phyloP scores from a whole-genome alignment of 1,140 invertebrate genomes.

The Wiebesia pumilae region DNA sequence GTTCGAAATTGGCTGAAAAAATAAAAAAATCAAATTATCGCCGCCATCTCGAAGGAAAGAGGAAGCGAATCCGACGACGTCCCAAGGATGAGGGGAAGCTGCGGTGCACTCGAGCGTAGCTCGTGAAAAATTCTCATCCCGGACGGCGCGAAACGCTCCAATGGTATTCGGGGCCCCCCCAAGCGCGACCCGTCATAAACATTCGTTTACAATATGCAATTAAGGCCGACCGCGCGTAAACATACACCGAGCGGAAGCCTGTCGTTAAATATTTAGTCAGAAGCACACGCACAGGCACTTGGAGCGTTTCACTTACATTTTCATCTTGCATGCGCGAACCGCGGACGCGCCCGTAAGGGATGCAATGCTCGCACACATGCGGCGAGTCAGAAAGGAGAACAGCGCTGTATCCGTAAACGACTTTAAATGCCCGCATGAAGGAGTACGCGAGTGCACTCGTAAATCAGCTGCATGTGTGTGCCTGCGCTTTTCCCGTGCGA shows the following conservation, averaged over 20 bases:
- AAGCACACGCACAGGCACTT: background rate
- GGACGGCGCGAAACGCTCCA: background rate
- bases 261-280: conserved; percentile 51
- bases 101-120: background rate
- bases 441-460: background rate
- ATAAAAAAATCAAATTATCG: background rate
- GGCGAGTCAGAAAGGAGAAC: background rate
- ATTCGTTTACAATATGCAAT: conserved; percentile 43
- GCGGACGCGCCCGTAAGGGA: no score
- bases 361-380: no score
- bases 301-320: background rate
- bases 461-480: conserved; percentile 6
- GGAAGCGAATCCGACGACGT: background rate
- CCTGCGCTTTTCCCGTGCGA: no score
- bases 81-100: background rate
- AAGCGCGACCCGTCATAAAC: background rate
- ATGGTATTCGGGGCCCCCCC: background rate
- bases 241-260: conserved; percentile 39
- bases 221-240: conserved; percentile 46
- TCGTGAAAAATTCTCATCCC: background rate
- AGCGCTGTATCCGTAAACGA: background rate
- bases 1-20: background rate
- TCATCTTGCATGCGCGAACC: background rate
- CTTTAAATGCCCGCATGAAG: conserved; percentile 22
- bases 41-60: background rate